Evolutionary conservation across 1,140 invertebrate genomes (phyloP), one percentile per base, ranked within the genome.

Genomic region (Sitobion miscanthi): DNA sequence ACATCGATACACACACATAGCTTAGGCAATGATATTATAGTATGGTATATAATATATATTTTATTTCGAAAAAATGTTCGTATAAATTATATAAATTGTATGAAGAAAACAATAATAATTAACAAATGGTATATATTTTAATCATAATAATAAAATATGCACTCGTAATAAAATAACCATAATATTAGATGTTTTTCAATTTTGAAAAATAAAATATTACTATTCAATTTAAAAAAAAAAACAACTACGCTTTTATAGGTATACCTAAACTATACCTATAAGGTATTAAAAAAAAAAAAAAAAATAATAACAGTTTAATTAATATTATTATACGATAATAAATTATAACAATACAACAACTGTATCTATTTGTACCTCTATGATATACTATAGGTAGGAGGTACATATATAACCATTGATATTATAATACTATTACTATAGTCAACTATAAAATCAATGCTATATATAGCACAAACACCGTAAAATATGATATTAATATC

Each of bases 281-380:
- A 52, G 52, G 52, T 14, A n/a, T 69, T 77, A n/a, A 77, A 77
- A 14, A 52, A 52, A 49, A 54, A 54, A 54, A n/a, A 69, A 9
- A 30, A 30, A 77, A 69, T 69, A 69, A 77, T n/a, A 77, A 77
- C 62, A 77, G 62, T 77, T 77, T n/a, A n/a, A 77, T 77, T 77
- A 77, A 77, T 77, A 77, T 77, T 77, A 77, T 77, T 77, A 77
- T 77, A 77, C 62, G 30, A 77, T n/a, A 77, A 77, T 77, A n/a
- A n/a, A 77, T 77, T 77, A 77, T 77, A 77, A n/a, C 62, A 77
- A 77, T 77, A 77, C 62, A 77, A 77, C 30, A 77, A 77, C 62
- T 77, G 62, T 30, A 52, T 77, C 62, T 77, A n/a, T n/a, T 77
- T 5, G 5, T 77, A n/a, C 14, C 14, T 5, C 62, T 54, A 35